Base-by-base conservation (phyloP, 2,113 vertebrate genomes). In the Toxotes chatareus region DNA sequence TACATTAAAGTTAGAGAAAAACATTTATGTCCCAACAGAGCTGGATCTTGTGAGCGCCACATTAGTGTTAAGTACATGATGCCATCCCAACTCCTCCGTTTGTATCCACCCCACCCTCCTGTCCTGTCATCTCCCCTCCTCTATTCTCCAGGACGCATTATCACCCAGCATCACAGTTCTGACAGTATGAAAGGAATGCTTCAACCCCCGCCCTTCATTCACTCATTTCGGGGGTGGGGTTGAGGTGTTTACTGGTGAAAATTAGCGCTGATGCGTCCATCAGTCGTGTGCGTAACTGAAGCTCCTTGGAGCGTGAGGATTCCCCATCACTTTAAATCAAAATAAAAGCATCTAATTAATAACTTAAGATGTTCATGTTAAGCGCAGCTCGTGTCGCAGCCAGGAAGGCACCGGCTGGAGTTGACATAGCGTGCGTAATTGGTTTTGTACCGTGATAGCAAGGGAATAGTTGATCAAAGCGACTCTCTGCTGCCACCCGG, bases 401-500 rank as follows among this genome's bases (percentile, higher is more conserved):
- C 23, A 5, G 1, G 0, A 38, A 66, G 0, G 14, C 38, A 31
- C 46, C 1, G 16, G 1, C 4, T 67, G 14, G 46, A 49, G 5
- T 8, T 32, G 17, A 53, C 17, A 53, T 59, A n/a, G 12, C 31
- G 63, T 66, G 72, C 31, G 42, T 81, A 62, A 77, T 3, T 34
- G 71, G 60, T 38, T 60, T 74, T 32, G 31, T 8, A 0, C 10
- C 10, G 17, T 56, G 3, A 31, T 59, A 62, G 46, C 6, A 27
- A n/a, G 3, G 49, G 19, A 34, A 5, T 47, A 19, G 46, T 27
- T 38, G 0, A 13, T 11, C 5, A 32, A 13, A 65, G 31, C 13
- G 53, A 73, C 67, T 72, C 57, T 90, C 70, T 88, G 90, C 80
- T 87, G 90, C 91, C 93, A 82, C 80, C 93, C 21, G 66, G 84